phyloP scores from a whole-genome alignment of 2,797 vertebrate genomes.

The Peromyscus nudipes region DNA sequence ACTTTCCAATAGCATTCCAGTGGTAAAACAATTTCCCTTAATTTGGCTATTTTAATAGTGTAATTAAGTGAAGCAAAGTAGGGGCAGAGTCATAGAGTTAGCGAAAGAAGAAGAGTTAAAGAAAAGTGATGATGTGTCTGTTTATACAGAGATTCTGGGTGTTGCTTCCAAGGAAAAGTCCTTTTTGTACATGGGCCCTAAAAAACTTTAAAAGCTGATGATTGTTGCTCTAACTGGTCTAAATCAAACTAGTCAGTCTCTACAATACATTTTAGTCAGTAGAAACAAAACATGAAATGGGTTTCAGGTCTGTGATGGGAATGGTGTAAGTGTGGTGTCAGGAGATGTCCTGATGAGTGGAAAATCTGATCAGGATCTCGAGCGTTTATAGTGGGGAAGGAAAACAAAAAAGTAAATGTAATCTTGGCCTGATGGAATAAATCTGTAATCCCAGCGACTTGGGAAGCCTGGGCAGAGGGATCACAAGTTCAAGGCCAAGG shows the following conservation, averaged over 20 bases:
- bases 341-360: neutral
- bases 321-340: neutral
- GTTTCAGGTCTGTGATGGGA: neutral
- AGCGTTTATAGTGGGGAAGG: neutral
- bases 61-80: neutral
- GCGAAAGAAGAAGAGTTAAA: neutral
- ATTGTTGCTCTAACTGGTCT: neutral
- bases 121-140: neutral
- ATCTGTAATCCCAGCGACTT: neutral
- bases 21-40: neutral
- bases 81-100: neutral
- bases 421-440: neutral
- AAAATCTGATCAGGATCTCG: neutral
- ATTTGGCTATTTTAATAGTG: neutral
- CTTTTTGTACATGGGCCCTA: neutral
- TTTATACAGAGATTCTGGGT: neutral
- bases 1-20: neutral
- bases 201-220: neutral
- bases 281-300: neutral
- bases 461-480: neutral
- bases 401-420: neutral
- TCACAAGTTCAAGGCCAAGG: neutral
- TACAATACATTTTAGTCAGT: neutral
- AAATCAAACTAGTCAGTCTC: neutral
- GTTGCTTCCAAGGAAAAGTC: conserved; percentile 17